Evolutionary conservation across 2,888 invertebrate genomes (phyloP).

Genomic region (Furcula furcula): DNA sequence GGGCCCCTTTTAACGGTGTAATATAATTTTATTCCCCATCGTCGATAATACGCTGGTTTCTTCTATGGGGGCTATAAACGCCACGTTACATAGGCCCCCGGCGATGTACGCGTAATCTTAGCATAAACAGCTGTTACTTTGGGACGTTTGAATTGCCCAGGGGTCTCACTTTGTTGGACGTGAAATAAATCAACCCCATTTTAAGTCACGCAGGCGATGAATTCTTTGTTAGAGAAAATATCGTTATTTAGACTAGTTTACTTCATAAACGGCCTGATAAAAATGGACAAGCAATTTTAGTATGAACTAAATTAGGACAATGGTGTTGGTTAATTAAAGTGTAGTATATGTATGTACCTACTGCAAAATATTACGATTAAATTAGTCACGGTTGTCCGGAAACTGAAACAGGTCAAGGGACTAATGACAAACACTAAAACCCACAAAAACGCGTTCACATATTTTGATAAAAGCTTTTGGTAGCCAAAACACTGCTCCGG

Average conservation of each 20-base stretch:
- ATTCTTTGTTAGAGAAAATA: constrained; percentile 9
- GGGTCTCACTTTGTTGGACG: constrained; percentile 24
- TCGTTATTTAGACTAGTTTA: too few species aligned
- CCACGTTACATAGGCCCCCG: constrained; percentile 27
- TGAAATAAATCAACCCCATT: constrained; percentile 33
- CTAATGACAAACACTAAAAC: constrained; percentile 4
- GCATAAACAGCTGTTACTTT: constrained; percentile 16
- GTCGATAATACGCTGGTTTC: constrained; percentile 27
- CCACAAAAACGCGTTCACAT: background rate
- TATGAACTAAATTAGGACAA: too few species aligned
- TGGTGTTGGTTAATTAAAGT: too few species aligned
- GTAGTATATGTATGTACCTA: too few species aligned
- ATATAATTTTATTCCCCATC: constrained; percentile 41
- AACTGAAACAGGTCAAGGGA: constrained; percentile 22
- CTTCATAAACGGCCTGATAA: too few species aligned
- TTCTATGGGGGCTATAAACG: constrained; percentile 34
- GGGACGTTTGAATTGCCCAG: constrained; percentile 20
- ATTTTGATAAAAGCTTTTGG: background rate
- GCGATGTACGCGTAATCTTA: constrained; percentile 13
- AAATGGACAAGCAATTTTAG: too few species aligned
- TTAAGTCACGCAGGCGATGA: constrained; percentile 17
- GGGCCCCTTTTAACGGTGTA: constrained; percentile 31
- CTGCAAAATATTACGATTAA: constrained; percentile 8
- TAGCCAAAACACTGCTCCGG: background rate
- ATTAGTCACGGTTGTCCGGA: constrained; percentile 15